phyloP scores from a whole-genome alignment of 2,888 invertebrate species.

The Marasmarcha lunaedactyla region DNA sequence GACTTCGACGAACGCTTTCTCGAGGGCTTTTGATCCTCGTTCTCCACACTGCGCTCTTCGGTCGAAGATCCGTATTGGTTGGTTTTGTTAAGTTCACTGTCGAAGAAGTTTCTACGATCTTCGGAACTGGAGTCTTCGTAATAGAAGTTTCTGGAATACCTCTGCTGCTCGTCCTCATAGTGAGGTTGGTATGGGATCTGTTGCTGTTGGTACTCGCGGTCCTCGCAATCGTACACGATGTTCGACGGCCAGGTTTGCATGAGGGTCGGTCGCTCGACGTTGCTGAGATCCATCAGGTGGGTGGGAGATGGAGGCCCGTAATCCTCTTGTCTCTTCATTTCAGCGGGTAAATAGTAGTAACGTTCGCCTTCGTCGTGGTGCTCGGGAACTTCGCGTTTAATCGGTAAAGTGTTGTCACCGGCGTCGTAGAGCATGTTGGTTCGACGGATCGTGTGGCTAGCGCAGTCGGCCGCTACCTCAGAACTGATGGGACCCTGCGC shows the following conservation, averaged over 20 bases:
- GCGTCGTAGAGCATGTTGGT: constrained; percentile 50
- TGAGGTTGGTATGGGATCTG: constrained; percentile 37
- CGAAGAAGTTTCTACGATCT: constrained; percentile 35
- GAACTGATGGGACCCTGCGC: constrained; percentile 25
- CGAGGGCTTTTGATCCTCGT: constrained; percentile 48
- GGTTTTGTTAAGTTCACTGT: constrained; percentile 31
- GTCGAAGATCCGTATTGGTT: constrained; percentile 33
- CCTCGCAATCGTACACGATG: constrained; percentile 33
- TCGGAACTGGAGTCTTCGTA: constrained; percentile 58
- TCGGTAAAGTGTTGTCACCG: constrained; percentile 44
- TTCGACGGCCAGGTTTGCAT: constrained; percentile 35
- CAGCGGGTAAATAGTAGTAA: constrained; percentile 45
- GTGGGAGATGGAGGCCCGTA: constrained; percentile 51
- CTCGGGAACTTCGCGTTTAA: constrained; percentile 53
- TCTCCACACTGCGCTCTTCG: constrained; percentile 45
- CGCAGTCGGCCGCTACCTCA: background rate
- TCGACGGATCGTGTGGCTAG: constrained; percentile 9
- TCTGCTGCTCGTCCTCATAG: constrained; percentile 42
- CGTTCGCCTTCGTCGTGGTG: constrained; percentile 51
- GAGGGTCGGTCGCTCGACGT: constrained; percentile 39
- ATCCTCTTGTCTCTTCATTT: constrained; percentile 36
- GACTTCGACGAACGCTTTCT: constrained; percentile 53
- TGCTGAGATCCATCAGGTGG: constrained; percentile 58
- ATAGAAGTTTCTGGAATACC: constrained; percentile 37
- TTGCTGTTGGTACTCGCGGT: constrained; percentile 37